Conservation (phyloP, 2,888 invertebrate species). For the Drosophila anomalata region DNA sequence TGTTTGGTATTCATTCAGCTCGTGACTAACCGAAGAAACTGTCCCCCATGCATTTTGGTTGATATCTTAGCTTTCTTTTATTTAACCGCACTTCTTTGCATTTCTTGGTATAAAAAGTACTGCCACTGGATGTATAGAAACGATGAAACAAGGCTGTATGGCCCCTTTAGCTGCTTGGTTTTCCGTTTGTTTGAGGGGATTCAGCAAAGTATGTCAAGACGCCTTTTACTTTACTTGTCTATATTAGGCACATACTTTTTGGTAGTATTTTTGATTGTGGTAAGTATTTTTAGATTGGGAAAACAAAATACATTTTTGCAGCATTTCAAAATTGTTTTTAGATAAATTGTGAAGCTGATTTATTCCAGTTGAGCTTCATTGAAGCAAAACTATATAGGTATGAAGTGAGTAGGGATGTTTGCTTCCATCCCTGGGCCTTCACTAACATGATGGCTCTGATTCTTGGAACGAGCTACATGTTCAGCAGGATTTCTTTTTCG, state of each 20-base stretch:
- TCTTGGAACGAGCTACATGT: slow-evolving; percentile 89
- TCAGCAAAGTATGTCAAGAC: neutral
- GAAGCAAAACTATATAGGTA: slow-evolving; percentile 49
- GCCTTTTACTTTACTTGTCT: neutral
- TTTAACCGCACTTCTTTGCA: neutral
- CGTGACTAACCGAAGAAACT: neutral
- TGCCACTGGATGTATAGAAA: slow-evolving; percentile 84
- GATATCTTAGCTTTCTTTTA: neutral
- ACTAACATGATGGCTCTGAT: slow-evolving; percentile 82
- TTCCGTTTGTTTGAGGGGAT: neutral
- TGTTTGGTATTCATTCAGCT: neutral
- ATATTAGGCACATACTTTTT: neutral
- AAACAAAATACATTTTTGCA: neutral
- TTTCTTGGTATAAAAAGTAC: slow-evolving; percentile 1
- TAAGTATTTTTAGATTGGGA: neutral
- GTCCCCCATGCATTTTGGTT: slow-evolving; percentile 85
- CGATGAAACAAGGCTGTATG: neutral
- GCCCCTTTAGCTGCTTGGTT: neutral
- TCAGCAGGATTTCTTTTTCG: slow-evolving; percentile 92
- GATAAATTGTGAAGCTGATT: neutral
- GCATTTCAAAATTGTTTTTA: slow-evolving; percentile 77
- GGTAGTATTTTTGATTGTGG: neutral
- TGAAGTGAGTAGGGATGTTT: slow-evolving; percentile 32
- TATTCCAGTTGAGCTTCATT: slow-evolving; percentile 15
- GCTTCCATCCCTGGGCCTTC: slow-evolving; percentile 71